Evolutionary conservation across 2,888 invertebrate species (phyloP).

Genomic region (Cerceris ruficornis): DNA sequence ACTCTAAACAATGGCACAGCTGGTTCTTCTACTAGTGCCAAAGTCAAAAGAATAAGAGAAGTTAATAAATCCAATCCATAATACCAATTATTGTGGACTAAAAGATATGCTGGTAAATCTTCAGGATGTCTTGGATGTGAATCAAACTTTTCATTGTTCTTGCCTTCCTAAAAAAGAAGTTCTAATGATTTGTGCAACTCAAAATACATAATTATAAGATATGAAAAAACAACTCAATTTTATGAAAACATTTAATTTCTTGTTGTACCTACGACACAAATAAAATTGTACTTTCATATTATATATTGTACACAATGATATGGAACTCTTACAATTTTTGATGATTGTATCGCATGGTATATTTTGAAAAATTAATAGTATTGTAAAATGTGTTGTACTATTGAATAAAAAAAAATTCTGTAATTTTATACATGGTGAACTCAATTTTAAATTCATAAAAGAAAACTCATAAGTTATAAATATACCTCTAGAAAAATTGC

Average conservation of each 20-base stretch:
- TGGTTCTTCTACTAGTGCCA: slow-evolving; percentile 92
- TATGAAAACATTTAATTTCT: too few species aligned
- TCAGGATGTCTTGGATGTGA: slow-evolving; percentile 92
- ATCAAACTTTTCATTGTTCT: slow-evolving; percentile 95
- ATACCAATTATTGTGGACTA: slow-evolving; percentile 94
- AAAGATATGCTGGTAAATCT: slow-evolving; percentile 92
- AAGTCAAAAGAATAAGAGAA: slow-evolving; percentile 87
- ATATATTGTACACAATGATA: too few species aligned
- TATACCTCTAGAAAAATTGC: slow-evolving; percentile 92
- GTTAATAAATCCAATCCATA: slow-evolving; percentile 91
- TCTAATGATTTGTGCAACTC: slow-evolving; percentile 1
- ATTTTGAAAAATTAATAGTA: too few species aligned
- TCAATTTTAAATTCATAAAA: background rate
- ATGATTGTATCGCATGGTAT: too few species aligned
- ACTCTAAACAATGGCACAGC: slow-evolving; percentile 89
- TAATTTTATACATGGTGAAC: background rate
- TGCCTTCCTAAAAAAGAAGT: slow-evolving; percentile 87
- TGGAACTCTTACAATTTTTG: too few species aligned
- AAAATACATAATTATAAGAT: background rate
- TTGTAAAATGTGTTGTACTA: too few species aligned
- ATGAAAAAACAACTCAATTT: background rate
- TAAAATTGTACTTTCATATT: too few species aligned
- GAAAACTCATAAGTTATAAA: background rate
- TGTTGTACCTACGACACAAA: too few species aligned
- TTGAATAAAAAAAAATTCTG: slow-evolving; percentile 4